Evolutionary conservation across 2,797 vertebrate genomes (phyloP).

Genomic region (Pseudochromis fuscus): DNA sequence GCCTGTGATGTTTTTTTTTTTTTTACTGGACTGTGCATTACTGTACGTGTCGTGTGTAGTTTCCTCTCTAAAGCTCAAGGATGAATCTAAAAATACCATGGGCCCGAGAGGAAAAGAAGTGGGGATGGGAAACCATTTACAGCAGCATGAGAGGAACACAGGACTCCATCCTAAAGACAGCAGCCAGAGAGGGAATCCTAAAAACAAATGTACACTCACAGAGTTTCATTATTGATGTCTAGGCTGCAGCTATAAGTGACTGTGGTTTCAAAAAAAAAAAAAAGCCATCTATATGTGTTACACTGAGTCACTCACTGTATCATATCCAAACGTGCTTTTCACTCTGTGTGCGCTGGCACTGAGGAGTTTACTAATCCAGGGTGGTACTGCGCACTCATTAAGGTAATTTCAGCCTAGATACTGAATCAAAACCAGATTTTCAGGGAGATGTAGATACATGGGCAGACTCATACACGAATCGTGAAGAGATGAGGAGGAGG

Average conservation of each 20-base stretch:
- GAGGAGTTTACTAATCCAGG: constrained; percentile 14
- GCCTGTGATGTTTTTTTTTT: constrained; percentile 30
- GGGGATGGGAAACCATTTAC: constrained; percentile 68
- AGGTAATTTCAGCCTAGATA: constrained; percentile 51
- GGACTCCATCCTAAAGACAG: constrained; percentile 22
- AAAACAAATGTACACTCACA: background rate
- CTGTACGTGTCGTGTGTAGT: constrained; percentile 36
- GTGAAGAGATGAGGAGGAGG: constrained; percentile 45
- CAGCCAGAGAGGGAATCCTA: background rate
- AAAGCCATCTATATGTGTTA: too few species aligned
- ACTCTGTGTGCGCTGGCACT: constrained; percentile 13
- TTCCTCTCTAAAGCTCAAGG: constrained; percentile 54
- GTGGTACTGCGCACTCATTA: constrained; percentile 48
- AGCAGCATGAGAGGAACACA: constrained; percentile 34
- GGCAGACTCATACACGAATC: constrained; percentile 36
- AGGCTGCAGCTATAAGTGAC: background rate
- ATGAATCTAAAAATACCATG: constrained; percentile 74
- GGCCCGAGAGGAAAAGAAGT: constrained; percentile 50
- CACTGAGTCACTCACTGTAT: background rate
- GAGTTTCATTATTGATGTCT: background rate
- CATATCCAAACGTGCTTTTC: background rate
- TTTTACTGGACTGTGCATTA: constrained; percentile 14
- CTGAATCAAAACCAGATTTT: constrained; percentile 51
- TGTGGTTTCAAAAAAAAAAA: too few species aligned
- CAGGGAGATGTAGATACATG: constrained; percentile 30